Percentiles rank a stretch among this genome's conserved stretches.
phyloP scores from a whole-genome alignment of 2,888 invertebrate genomes.

The Steinernema scapterisci region DNA sequence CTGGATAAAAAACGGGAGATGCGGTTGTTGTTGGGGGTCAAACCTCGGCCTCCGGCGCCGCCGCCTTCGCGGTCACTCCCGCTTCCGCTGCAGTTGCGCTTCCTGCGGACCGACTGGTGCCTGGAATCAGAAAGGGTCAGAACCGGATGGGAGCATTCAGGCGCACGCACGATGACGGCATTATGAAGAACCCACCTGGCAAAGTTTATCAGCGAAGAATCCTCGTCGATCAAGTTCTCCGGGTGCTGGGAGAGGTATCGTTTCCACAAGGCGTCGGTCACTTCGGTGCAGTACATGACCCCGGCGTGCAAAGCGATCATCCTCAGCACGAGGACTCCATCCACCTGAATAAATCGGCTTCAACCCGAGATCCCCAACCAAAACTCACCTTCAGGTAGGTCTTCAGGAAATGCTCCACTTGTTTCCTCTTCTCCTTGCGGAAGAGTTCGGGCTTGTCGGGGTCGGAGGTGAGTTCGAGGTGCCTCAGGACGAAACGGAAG shows the following conservation, averaged over 20 bases:
- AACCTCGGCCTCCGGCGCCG: conserved; percentile 33
- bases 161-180: neutral
- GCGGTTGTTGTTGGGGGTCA: neutral
- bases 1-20: conserved; percentile 50
- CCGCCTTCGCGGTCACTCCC: conserved; percentile 53
- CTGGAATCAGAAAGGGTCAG: conserved; percentile 39
- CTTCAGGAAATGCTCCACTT: conserved; percentile 65
- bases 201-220: conserved; percentile 64
- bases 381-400: conserved; percentile 62
- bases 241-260: conserved; percentile 62
- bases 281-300: conserved; percentile 67
- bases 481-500: conserved; percentile 65
- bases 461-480: conserved; percentile 65
- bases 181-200: conserved; percentile 50
- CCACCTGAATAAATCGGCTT: conserved; percentile 51
- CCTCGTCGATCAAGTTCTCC: conserved; percentile 66
- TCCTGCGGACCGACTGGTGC: conserved; percentile 56
- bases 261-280: conserved; percentile 65
- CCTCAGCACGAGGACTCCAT: conserved; percentile 65
- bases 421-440: conserved; percentile 66
- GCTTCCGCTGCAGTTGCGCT: conserved; percentile 51
- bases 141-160: neutral
- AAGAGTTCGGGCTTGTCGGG: conserved; percentile 66
- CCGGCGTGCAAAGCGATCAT: conserved; percentile 67
- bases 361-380: neutral